These are phyloP conservation scores for Drosophila hydei DNA, from an alignment of 1,140 invertebrate genomes.

Conservation along the genomic window DNA sequence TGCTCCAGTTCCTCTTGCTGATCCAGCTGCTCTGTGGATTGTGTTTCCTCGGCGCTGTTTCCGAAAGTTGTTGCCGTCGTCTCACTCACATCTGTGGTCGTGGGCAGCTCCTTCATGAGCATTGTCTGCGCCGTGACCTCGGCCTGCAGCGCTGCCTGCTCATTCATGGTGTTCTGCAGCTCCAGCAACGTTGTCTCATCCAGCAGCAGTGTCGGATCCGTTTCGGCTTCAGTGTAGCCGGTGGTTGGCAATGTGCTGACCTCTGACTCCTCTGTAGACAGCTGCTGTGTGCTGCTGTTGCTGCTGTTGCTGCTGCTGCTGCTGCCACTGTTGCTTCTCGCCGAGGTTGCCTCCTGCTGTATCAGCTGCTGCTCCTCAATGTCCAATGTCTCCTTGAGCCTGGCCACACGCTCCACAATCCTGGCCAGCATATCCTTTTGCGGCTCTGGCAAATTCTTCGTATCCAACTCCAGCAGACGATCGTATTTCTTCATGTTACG, in stretches of 20 bases:
- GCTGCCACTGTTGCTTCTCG: conserved; percentile 39
- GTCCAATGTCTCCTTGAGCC: conserved; percentile 76
- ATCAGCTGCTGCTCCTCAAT: conserved; percentile 70
- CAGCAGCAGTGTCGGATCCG: conserved; percentile 74
- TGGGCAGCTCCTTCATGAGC: conserved; percentile 67
- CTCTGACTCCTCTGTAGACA: conserved; percentile 36
- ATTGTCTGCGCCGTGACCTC: conserved; percentile 67
- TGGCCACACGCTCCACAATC: conserved; percentile 80
- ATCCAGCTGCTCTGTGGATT: neutral
- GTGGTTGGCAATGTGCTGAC: conserved; percentile 53
- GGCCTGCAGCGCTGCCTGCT: conserved; percentile 69
- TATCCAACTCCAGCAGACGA: conserved; percentile 75
- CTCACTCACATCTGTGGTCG: conserved; percentile 64
- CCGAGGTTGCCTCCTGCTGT: conserved; percentile 48
- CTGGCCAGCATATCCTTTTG: conserved; percentile 83
- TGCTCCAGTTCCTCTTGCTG: conserved; percentile 1
- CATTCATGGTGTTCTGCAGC: conserved; percentile 74
- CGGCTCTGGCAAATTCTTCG: conserved; percentile 78
- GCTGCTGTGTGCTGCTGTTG: conserved; percentile 48
- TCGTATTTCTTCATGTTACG: conserved; percentile 82
- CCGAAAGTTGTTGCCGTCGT: conserved; percentile 28
- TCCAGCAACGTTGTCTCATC: conserved; percentile 77
- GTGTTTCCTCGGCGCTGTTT: neutral
- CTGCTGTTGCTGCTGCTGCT: conserved; percentile 12
- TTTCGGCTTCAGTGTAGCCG: conserved; percentile 66